Evolutionary conservation across 2,888 invertebrate genomes (phyloP).

Genomic region (Chydorus sphaericus): DNA sequence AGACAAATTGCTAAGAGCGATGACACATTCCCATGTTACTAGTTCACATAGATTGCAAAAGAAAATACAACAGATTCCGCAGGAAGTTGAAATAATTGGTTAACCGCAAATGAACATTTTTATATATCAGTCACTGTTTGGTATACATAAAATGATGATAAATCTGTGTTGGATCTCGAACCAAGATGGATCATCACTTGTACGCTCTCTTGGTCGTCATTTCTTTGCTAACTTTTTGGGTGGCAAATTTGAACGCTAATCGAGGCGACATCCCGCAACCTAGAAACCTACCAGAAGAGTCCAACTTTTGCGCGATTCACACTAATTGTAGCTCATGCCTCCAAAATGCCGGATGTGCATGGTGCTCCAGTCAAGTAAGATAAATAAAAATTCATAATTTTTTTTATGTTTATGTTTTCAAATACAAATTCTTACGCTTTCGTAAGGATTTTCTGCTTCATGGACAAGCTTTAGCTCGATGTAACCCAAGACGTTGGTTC

Average conservation of each 20-base stretch:
- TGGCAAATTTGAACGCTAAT: background rate
- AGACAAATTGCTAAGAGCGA: conserved; percentile 9
- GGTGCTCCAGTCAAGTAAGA: conserved; percentile 58
- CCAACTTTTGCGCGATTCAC: background rate
- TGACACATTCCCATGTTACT: too few relatives aligned
- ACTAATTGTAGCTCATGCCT: conserved; percentile 75
- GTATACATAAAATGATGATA: too few relatives aligned
- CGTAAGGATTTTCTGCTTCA: conserved; percentile 14
- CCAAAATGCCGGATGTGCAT: conserved; percentile 70
- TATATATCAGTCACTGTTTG: too few relatives aligned
- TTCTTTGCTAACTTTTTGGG: background rate
- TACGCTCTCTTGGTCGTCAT: background rate
- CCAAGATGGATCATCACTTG: too few relatives aligned
- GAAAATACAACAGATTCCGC: too few relatives aligned
- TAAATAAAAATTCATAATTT: conserved; percentile 13
- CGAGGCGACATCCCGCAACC: background rate
- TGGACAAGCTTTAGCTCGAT: conserved; percentile 22
- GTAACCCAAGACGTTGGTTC: background rate
- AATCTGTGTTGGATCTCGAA: too few relatives aligned
- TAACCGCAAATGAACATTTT: too few relatives aligned
- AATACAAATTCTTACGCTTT: conserved; percentile 18
- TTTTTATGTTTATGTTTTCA: too few relatives aligned
- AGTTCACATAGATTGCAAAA: too few relatives aligned
- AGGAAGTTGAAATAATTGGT: too few relatives aligned
- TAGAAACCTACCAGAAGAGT: background rate